Evolutionary conservation across 2,888 invertebrate species (phyloP).

Genomic region (Volucella zonaria): DNA sequence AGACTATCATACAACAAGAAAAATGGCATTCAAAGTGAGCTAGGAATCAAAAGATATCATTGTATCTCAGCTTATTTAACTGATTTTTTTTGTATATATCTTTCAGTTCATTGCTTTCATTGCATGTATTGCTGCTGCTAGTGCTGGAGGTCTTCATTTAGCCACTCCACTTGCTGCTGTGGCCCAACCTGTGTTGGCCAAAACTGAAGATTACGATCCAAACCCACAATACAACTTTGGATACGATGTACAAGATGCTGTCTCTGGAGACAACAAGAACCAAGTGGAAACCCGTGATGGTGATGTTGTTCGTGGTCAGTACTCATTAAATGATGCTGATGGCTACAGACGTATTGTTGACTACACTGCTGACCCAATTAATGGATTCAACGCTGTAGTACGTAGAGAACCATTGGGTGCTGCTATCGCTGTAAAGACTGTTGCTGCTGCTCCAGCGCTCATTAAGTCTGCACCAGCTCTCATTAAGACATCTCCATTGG

Average conservation of each 20-base stretch:
- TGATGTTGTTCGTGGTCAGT: slow-evolving; percentile 84
- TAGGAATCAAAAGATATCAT: neutral
- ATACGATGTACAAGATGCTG: slow-evolving; percentile 83
- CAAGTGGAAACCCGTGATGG: slow-evolving; percentile 84
- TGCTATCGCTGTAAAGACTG: slow-evolving; percentile 46
- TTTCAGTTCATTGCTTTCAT: slow-evolving; percentile 75
- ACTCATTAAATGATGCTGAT: slow-evolving; percentile 84
- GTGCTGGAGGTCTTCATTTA: slow-evolving; percentile 76
- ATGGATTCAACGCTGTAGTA: slow-evolving; percentile 84
- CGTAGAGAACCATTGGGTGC: slow-evolving; percentile 82
- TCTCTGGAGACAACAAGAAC: slow-evolving; percentile 83
- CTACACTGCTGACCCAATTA: slow-evolving; percentile 83
- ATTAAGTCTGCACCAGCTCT: slow-evolving; percentile 52
- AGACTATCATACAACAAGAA: slow-evolving; percentile 42
- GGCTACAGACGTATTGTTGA: slow-evolving; percentile 84
- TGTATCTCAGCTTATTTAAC: neutral
- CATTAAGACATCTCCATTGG: slow-evolving; percentile 37
- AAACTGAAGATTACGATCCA: slow-evolving; percentile 78
- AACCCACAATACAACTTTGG: slow-evolving; percentile 83
- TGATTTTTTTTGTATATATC: slow-evolving; percentile 23
- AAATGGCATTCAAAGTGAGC: slow-evolving; percentile 78
- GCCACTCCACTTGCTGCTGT: slow-evolving; percentile 44
- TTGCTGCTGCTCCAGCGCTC: slow-evolving; percentile 62
- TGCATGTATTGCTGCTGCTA: slow-evolving; percentile 75
- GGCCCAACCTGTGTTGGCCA: slow-evolving; percentile 68